Percentiles rank a stretch among this genome's conserved stretches.
Conservation (phyloP, 2,888 invertebrate species). For the Thereva nobilitata region DNA sequence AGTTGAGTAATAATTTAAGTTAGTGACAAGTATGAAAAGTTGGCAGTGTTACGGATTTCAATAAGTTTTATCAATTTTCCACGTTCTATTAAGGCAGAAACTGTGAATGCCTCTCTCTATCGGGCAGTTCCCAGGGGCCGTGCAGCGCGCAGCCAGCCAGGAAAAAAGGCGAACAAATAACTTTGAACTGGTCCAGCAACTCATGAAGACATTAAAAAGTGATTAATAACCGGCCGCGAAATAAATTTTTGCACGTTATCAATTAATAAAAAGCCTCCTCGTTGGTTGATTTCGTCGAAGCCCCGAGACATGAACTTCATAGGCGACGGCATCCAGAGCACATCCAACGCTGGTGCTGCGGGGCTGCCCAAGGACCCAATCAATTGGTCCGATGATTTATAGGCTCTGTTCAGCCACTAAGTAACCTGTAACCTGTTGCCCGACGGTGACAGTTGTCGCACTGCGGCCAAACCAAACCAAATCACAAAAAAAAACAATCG, state of each 20-base stretch:
- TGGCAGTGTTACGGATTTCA: too few relatives aligned
- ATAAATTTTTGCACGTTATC: conserved; percentile 37
- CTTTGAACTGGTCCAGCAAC: conserved; percentile 18
- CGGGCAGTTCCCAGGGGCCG: conserved; percentile 5
- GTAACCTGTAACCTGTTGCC: conserved; percentile 35
- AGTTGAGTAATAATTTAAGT: too few relatives aligned
- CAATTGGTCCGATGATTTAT: conserved; percentile 36
- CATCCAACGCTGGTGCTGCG: not conserved
- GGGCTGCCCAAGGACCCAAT: conserved; percentile 26
- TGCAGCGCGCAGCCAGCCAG: conserved; percentile 2
- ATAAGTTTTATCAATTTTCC: too few relatives aligned
- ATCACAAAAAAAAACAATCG: conserved; percentile 9
- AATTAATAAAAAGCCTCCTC: conserved; percentile 37
- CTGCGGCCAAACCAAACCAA: not conserved
- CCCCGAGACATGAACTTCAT: conserved; percentile 3
- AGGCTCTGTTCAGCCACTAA: conserved; percentile 26
- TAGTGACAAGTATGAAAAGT: too few relatives aligned
- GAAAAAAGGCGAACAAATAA: not conserved
- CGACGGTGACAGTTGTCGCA: conserved; percentile 28
- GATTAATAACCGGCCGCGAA: conserved; percentile 28
- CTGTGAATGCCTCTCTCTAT: not conserved
- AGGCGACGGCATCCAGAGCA: conserved; percentile 10
- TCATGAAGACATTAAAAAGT: conserved; percentile 29
- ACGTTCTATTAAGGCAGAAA: too few relatives aligned
- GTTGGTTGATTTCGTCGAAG: conserved; percentile 27